Base-by-base conservation (phyloP, 2,113 vertebrate genomes). In the Progne subis region DNA sequence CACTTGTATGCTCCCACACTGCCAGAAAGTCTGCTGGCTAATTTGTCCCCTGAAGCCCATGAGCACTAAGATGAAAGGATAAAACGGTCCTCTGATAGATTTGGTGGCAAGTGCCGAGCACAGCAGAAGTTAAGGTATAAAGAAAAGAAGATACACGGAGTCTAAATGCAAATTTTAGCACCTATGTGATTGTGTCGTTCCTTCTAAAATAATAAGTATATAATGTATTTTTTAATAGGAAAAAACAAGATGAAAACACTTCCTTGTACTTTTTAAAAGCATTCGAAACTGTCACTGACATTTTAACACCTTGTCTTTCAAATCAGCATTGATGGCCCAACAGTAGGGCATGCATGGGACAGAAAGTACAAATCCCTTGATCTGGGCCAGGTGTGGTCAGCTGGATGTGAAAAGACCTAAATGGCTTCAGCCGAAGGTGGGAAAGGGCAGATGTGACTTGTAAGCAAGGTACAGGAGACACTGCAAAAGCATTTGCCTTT, bases 281-380 rank as follows among this genome's bases (percentile, higher is more conserved):
- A 26, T 49, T 44, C 32, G 56, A 64, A 72, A 14, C 19, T 29
- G 11, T 46, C 55, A 12, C 6, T 23, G 34, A 4, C 2, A 1
- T 65, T 53, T 67, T 59, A 67, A 25, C 11, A 46, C 3, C 23
- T 47, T 61, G 21, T 60, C n/a, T 86, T 70, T 59, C 49, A 61
- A 41, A 32, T 52, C 17, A 61, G 5, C 21, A 11, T 39, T 0
- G 0, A 5, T 28, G 60, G 14, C 8, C 46, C 63, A 74, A 6
- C 4, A 21, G 18, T 2, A 46, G 11, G 24, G 55, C 24, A 32
- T 17, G 12, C 14, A 8, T 3, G 5, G 39, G 12, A 29, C 8
- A 15, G 49, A 56, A 82, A 52, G 7, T 34, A 60, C 18, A n/a
- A n/a, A 47, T 8, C 11, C 29, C 44, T 79, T 64, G 20, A 9